Evolutionary conservation across 2,888 invertebrate species (phyloP), one percentile per base, ranked within the genome.

Genomic region (Enchytraeus crypticus): DNA sequence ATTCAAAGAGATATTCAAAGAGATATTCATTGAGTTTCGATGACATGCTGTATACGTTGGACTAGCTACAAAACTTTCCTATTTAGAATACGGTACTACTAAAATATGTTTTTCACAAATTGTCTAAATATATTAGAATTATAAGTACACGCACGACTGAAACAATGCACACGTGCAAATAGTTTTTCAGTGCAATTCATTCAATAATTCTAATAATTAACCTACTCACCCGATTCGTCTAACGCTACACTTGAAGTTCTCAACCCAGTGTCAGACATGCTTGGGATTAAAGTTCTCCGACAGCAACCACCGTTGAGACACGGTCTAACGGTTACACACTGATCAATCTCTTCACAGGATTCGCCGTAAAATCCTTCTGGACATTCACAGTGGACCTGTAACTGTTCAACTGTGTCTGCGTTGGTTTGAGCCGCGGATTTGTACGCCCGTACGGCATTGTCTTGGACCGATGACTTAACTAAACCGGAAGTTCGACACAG

Each of bases 361-460:
- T 64, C 58, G 1, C 75, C 76, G 43, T 65, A 72, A 57, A 70
- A 69, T 14, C 72, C 73, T 0, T 53, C 56, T 5, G 64, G 53
- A 64, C 76, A 76, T 3, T 63, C 51, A 47, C 76, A 76, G 26
- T 49, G 45, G 55, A 68, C 72, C n/a, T 67, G 62, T 23, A 59
- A 11, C 21, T 23, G 14, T 23, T 23, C 49, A 11, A 8, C 8
- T 8, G 11, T 18, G 38, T 38, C 38, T 18, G 11, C 38, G 8
- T 38, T 18, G 11, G 8, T 18, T 8, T 18, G 11, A 8, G 11
- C 38, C 38, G 11, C 38, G 38, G 8, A 8, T 18, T 18, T 18
- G 38, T 18, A 8, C 38, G 38, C 38, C 38, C 38, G 18, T 38
- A 18, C 38, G 49, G 8, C 21, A 11, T 21, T 8, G 8, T 49